phyloP scores from a whole-genome alignment of 92 coral and sea anemone genomes.

The Parazoanthus swiftii region DNA sequence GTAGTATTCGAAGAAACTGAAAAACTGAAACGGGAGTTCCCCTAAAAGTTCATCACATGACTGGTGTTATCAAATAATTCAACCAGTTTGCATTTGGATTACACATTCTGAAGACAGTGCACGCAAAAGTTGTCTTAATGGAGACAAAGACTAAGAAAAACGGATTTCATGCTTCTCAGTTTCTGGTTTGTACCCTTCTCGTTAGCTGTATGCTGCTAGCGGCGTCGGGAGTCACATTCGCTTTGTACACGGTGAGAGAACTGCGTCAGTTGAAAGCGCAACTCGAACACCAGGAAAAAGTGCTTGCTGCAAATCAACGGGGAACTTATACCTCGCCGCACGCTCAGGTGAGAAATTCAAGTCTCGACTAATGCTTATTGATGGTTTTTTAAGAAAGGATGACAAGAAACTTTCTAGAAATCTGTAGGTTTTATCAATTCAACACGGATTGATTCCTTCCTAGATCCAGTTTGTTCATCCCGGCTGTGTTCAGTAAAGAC shows the following conservation, averaged over 20 bases:
- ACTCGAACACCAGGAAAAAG: constrained; percentile 46
- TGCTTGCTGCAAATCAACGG: constrained; percentile 23
- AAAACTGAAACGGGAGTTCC: background rate
- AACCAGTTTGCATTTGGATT: background rate
- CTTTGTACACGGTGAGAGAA: constrained; percentile 67
- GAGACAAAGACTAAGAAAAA: background rate
- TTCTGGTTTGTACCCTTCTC: constrained; percentile 18
- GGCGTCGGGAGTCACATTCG: constrained; percentile 64
- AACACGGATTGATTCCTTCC: too few relatives aligned
- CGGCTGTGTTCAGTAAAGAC: background rate
- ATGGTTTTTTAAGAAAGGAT: too few relatives aligned
- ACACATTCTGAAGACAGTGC: background rate
- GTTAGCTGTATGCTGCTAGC: constrained; percentile 61
- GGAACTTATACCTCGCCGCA: background rate
- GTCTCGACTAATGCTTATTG: too few relatives aligned
- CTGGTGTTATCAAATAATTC: too few relatives aligned
- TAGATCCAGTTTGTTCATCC: too few relatives aligned
- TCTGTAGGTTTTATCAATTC: too few relatives aligned
- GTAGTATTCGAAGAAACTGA: too few relatives aligned
- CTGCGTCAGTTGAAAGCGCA: constrained; percentile 51
- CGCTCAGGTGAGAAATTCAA: constrained; percentile 4
- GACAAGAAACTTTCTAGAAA: too few relatives aligned
- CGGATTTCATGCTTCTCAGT: background rate
- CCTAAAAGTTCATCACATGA: background rate
- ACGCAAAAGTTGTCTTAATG: background rate